Conservation (phyloP, 2,888 invertebrate species). For the Diarsia mendica region DNA sequence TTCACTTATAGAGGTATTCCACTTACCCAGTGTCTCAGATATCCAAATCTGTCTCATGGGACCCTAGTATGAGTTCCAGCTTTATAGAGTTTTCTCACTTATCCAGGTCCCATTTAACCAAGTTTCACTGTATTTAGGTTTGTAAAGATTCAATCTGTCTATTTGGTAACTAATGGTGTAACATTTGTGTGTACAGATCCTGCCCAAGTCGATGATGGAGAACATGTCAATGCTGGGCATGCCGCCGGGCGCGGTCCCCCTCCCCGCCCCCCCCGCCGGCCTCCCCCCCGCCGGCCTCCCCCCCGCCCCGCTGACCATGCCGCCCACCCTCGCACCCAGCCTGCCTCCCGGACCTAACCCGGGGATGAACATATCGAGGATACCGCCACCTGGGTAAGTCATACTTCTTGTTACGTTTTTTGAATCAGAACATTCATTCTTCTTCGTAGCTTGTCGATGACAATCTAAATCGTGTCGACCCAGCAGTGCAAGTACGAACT, state of each 20-base stretch:
- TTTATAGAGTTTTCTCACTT: too few relatives aligned
- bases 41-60: too few relatives aligned
- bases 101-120: too few relatives aligned
- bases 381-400: slow-evolving; percentile 82
- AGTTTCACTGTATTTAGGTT: too few relatives aligned
- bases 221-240: slow-evolving; percentile 77
- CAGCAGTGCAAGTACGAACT: too few relatives aligned
- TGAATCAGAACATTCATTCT: too few relatives aligned
- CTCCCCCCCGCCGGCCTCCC: slow-evolving; percentile 18
- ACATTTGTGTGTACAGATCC: slow-evolving; percentile 74
- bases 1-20: too few relatives aligned
- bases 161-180: neutral
- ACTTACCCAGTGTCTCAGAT: too few relatives aligned
- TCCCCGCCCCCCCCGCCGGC: slow-evolving; percentile 47
- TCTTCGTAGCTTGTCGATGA: too few relatives aligned
- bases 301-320: neutral
- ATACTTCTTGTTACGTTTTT: neutral
- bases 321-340: slow-evolving; percentile 22
- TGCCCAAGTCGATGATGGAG: slow-evolving; percentile 84
- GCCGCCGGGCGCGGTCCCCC: slow-evolving; percentile 56
- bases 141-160: too few relatives aligned
- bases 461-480: too few relatives aligned
- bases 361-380: slow-evolving; percentile 70
- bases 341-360: slow-evolving; percentile 44
- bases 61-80: too few relatives aligned